Percentiles rank a stretch among this genome's conserved stretches.
These are phyloP conservation scores for Sebastes elongatus DNA, from an alignment of 2,797 vertebrate genomes.

Conservation along the genomic window DNA sequence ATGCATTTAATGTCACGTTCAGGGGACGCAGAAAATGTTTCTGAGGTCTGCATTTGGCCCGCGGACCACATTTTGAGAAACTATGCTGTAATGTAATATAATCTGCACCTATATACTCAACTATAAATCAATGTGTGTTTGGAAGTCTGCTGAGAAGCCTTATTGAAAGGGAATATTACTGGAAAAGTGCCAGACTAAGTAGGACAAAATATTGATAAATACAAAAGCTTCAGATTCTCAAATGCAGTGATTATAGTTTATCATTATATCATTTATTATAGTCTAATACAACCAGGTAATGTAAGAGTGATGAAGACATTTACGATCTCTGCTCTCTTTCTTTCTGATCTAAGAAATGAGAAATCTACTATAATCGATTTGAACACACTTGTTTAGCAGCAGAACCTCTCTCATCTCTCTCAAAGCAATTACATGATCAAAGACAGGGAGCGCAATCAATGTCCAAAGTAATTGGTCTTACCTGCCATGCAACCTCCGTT, in stretches of 20 bases:
- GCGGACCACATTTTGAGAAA: background rate
- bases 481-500: constrained; percentile 67
- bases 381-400: constrained; percentile 65
- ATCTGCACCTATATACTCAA: background rate
- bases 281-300: background rate
- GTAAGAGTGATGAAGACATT: constrained; percentile 18
- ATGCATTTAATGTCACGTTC: too few species aligned
- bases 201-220: constrained; percentile 12
- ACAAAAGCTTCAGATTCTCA: constrained; percentile 14
- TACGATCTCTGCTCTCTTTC: background rate
- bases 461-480: constrained; percentile 77
- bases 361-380: constrained; percentile 63
- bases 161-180: constrained; percentile 4
- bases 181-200: background rate
- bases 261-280: background rate
- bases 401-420: constrained; percentile 61
- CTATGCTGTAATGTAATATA: background rate
- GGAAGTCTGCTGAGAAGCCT: background rate
- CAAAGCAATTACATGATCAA: constrained; percentile 78
- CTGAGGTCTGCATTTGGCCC: too few species aligned
- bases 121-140: constrained; percentile 11
- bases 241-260: constrained; percentile 7
- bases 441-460: constrained; percentile 74
- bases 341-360: constrained; percentile 48
- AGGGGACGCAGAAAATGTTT: too few species aligned